These are phyloP conservation scores for Oryzias curvinotus DNA, from an alignment of 2,113 vertebrate genomes.

Conservation along the genomic window DNA sequence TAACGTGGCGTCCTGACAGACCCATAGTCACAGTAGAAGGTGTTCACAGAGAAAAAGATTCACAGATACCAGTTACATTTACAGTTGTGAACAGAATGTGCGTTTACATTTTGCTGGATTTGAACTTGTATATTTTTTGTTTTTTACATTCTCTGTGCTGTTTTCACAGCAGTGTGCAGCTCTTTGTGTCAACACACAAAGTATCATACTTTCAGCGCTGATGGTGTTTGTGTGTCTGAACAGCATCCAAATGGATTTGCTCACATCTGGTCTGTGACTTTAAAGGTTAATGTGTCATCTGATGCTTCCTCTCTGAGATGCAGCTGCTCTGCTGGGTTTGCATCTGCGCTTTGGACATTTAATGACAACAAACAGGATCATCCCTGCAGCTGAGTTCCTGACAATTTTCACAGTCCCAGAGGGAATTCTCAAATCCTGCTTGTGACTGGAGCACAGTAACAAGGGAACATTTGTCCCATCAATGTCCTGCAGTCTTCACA, in stretches of 20 bases:
- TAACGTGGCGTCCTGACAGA: too few relatives aligned
- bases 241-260: conserved; percentile 36
- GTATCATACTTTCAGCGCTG: conserved; percentile 42
- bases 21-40: too few relatives aligned
- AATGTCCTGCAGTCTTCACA: too few relatives aligned
- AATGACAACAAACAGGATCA: conserved; percentile 59
- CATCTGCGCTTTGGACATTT: conserved; percentile 38
- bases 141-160: not conserved
- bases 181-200: conserved; percentile 2
- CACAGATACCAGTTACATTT: too few relatives aligned
- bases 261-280: conserved; percentile 20
- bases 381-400: conserved; percentile 32
- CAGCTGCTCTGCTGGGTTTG: conserved; percentile 4
- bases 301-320: not conserved
- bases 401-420: conserved; percentile 18
- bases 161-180: not conserved
- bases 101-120: too few relatives aligned
- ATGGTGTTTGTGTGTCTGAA: conserved; percentile 31
- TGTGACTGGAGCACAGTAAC: too few relatives aligned
- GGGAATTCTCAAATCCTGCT: not conserved
- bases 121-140: too few relatives aligned
- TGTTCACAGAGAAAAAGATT: too few relatives aligned
- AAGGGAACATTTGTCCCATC: too few relatives aligned
- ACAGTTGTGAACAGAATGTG: too few relatives aligned
- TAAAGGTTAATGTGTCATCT: conserved; percentile 29